phyloP scores from a whole-genome alignment of 2,113 vertebrate species.

The Pholis gunnellus region DNA sequence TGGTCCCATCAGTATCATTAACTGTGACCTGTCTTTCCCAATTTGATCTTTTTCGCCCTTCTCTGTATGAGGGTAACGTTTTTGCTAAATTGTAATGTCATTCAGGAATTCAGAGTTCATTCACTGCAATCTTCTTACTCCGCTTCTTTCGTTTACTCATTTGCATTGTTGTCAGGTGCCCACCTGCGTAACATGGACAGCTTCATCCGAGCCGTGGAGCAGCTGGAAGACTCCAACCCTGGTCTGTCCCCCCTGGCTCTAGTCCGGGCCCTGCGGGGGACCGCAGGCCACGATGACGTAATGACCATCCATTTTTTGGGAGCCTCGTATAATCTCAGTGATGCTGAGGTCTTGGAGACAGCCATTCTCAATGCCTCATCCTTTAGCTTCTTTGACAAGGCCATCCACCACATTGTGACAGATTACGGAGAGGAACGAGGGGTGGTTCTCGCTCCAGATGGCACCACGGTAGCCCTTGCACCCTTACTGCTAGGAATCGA shows the following conservation, averaged over 20 bases:
- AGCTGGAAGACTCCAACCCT: slow-evolving; percentile 73
- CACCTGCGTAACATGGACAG: slow-evolving; percentile 81
- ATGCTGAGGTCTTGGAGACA: slow-evolving; percentile 39
- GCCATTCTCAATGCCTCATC: slow-evolving; percentile 38
- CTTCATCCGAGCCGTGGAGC: slow-evolving; percentile 78
- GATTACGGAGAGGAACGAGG: slow-evolving; percentile 75
- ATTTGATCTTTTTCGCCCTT: background rate
- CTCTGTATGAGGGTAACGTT: background rate
- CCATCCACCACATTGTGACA: slow-evolving; percentile 66
- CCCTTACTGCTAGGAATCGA: slow-evolving; percentile 85
- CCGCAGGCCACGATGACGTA: slow-evolving; percentile 56
- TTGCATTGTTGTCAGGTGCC: slow-evolving; percentile 61
- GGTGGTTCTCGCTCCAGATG: slow-evolving; percentile 86
- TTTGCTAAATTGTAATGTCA: background rate
- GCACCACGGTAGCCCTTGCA: slow-evolving; percentile 85
- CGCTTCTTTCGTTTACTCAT: background rate
- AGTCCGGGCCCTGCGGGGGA: slow-evolving; percentile 58
- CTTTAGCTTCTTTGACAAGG: slow-evolving; percentile 69
- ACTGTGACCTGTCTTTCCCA: no score
- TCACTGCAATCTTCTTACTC: background rate
- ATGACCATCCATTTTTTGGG: slow-evolving; percentile 74
- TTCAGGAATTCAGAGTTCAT: background rate
- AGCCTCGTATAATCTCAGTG: slow-evolving; percentile 49
- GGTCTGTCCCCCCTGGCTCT: slow-evolving; percentile 47
- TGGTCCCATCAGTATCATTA: background rate